Percentiles rank a stretch among this genome's conserved stretches.
Conservation (phyloP, 2,797 vertebrate species). For the Remorina albescens region DNA sequence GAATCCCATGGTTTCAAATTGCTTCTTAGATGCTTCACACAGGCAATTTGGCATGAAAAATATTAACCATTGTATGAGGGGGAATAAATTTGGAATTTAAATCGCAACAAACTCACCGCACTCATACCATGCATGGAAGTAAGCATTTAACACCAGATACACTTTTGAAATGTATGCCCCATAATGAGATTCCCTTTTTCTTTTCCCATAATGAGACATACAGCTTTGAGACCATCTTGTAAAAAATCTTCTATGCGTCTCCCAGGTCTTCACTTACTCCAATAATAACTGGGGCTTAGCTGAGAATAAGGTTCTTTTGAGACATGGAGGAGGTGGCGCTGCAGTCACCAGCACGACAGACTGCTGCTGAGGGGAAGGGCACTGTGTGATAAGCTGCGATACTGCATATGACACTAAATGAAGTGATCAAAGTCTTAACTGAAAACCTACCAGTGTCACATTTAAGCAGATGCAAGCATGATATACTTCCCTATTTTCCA, state of each 20-base stretch:
- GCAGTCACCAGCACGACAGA: constrained; percentile 8
- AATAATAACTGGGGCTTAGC: constrained; percentile 42
- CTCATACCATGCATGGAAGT: neutral
- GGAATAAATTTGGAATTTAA: constrained; percentile 31
- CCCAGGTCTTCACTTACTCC: constrained; percentile 38
- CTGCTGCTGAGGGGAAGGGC: neutral
- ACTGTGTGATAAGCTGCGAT: constrained; percentile 13
- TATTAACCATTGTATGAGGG: constrained; percentile 48
- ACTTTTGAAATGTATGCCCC: constrained; percentile 29
- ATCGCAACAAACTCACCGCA: constrained; percentile 21
- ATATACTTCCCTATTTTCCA: neutral
- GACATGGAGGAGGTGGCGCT: neutral
- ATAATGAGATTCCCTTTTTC: constrained; percentile 7
- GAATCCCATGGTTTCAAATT: constrained; percentile 59
- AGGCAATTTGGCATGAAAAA: constrained; percentile 66
- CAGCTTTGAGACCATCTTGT: constrained; percentile 13
- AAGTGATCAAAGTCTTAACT: constrained; percentile 17
- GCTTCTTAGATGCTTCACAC: constrained; percentile 66
- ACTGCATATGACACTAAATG: constrained; percentile 14
- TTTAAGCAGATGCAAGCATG: neutral
- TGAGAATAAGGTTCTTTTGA: constrained; percentile 21
- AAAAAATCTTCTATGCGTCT: constrained; percentile 26
- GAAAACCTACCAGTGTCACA: neutral
- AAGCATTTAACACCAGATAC: constrained; percentile 22
- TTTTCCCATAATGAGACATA: constrained; percentile 26